These are phyloP conservation scores for Ochlodes sylvanus DNA, from an alignment of 2,888 invertebrate genomes.

Conservation along the genomic window DNA sequence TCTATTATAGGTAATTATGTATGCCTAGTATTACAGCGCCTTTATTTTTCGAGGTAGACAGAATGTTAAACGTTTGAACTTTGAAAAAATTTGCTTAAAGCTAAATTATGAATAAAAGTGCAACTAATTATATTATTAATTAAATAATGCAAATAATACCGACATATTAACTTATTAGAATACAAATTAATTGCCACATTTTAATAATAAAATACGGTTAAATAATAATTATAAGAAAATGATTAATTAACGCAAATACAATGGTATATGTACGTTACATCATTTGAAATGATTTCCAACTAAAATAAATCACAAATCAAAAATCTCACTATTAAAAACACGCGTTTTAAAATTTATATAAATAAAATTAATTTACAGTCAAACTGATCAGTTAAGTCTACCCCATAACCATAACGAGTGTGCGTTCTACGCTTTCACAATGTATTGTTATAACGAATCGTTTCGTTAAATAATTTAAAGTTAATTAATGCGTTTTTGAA, in stretches of 20 bases:
- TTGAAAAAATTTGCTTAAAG: conserved; percentile 10
- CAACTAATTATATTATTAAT: not conserved
- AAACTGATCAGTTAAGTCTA: conserved; percentile 33
- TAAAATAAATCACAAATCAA: conserved; percentile 6
- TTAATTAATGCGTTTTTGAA: not conserved
- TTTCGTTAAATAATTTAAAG: conserved; percentile 12
- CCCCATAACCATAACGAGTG: conserved; percentile 35
- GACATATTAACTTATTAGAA: conserved; percentile 7
- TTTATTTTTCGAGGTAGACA: conserved; percentile 27
- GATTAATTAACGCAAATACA: not conserved
- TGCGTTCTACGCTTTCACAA: conserved; percentile 34
- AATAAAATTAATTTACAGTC: conserved; percentile 28
- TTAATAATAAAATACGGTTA: not conserved
- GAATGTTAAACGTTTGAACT: conserved; percentile 7
- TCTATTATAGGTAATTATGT: conserved; percentile 2
- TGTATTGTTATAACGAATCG: conserved; percentile 27
- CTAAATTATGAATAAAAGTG: conserved; percentile 7
- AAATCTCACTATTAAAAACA: conserved; percentile 1
- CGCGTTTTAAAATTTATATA: conserved; percentile 17
- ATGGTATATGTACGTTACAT: not conserved
- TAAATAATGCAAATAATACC: conserved; percentile 22
- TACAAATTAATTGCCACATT: not conserved
- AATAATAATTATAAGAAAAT: not conserved
- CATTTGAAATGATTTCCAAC: not conserved
- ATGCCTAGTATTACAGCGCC: conserved; percentile 17